Conservation (phyloP, 1,140 invertebrate genomes). For the Tribolium madens region DNA sequence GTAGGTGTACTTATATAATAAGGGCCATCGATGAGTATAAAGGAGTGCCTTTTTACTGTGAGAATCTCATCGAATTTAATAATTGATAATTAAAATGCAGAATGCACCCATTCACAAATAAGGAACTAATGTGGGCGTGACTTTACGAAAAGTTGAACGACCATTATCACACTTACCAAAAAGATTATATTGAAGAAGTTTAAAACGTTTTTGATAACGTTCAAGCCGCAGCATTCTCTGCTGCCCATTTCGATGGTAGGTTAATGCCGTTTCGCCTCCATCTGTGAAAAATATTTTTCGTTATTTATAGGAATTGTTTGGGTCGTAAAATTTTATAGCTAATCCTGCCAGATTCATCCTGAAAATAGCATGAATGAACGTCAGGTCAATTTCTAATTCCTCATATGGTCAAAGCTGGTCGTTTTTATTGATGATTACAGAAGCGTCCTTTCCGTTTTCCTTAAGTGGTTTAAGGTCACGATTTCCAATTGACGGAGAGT, state of each 20-base stretch:
- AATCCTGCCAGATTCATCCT: slow-evolving; percentile 19
- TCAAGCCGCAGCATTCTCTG: slow-evolving; percentile 81
- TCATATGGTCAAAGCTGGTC: slow-evolving; percentile 11
- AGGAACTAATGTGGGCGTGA: slow-evolving; percentile 28
- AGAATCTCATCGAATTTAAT: not conserved
- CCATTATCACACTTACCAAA: slow-evolving; percentile 73
- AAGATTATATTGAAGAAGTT: slow-evolving; percentile 85
- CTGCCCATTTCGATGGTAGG: slow-evolving; percentile 19
- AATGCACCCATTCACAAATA: slow-evolving; percentile 2
- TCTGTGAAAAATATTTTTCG: slow-evolving; percentile 4
- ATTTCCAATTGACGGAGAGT: not conserved
- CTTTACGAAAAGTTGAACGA: slow-evolving; percentile 23
- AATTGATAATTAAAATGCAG: slow-evolving; percentile 16
- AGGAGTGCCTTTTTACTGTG: slow-evolving; percentile 3
- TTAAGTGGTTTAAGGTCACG: slow-evolving; percentile 14
- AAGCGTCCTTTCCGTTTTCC: slow-evolving; percentile 1
- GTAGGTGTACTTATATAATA: slow-evolving; percentile 15
- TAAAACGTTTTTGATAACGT: slow-evolving; percentile 82
- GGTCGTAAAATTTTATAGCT: slow-evolving; percentile 5
- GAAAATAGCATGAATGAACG: slow-evolving; percentile 11
- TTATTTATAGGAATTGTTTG: slow-evolving; percentile 8
- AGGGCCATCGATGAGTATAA: not conserved
- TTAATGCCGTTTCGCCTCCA: not conserved
- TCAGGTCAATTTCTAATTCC: slow-evolving; percentile 13
- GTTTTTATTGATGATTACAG: slow-evolving; percentile 22